Conservation (phyloP, 2,113 vertebrate species). For the Tauraco erythrolophus region DNA sequence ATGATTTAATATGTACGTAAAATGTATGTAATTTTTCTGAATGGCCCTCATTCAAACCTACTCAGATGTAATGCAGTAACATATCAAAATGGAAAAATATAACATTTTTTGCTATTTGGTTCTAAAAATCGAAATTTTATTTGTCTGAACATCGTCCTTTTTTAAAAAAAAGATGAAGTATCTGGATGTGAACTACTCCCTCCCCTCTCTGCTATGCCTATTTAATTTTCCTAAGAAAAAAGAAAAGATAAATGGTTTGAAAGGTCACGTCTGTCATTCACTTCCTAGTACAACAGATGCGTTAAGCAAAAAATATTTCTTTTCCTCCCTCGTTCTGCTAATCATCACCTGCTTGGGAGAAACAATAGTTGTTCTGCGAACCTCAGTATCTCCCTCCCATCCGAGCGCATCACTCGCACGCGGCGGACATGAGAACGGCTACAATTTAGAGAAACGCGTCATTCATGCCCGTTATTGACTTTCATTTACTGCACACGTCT, state of each 20-base stretch:
- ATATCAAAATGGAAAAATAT: neutral
- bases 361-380: neutral
- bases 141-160: neutral
- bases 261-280: neutral
- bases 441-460: fast-evolving
- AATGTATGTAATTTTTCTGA: neutral
- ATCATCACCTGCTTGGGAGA: neutral
- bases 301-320: fast-evolving
- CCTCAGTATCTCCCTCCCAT: neutral
- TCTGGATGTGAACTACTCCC: fast-evolving
- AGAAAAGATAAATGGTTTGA: neutral
- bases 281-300: neutral
- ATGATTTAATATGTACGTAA: neutral
- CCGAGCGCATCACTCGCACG: fast-evolving
- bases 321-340: neutral
- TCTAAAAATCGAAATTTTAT: fast-evolving
- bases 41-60: neutral
- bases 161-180: neutral
- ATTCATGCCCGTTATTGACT: neutral
- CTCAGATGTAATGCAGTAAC: neutral
- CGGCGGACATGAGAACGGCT: neutral
- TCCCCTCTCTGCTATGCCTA: neutral
- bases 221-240: neutral
- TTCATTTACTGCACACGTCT: too few relatives aligned
- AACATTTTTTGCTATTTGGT: neutral